A percentile compares a stretch with the other conserved stretches of the same genome.
Conservation (phyloP, 2,888 invertebrate genomes). For the Cotesia congregata region DNA sequence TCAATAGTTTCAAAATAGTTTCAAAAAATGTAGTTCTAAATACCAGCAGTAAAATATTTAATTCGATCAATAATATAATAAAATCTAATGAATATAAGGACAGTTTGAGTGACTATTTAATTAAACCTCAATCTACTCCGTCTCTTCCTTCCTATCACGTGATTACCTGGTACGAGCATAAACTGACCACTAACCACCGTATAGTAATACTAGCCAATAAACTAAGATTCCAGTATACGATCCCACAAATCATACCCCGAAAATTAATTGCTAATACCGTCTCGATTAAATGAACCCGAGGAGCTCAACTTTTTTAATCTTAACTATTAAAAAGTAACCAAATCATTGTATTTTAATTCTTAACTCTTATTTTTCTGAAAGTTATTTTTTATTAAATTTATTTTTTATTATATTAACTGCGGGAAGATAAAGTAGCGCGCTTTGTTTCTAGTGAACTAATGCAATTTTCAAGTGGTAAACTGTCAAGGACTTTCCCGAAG, state of each 20-base stretch:
- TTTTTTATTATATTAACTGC: not conserved
- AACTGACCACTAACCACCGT: not conserved
- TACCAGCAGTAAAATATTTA: too few species aligned
- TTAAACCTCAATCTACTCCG: not conserved
- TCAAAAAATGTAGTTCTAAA: too few species aligned
- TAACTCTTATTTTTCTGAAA: not conserved
- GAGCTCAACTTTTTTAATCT: too few species aligned
- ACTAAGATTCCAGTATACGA: not conserved
- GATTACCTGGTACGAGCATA: not conserved
- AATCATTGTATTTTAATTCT: not conserved
- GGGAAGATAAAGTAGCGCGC: not conserved
- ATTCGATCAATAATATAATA: not conserved
- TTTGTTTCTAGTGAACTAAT: constrained; percentile 30
- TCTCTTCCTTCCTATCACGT: not conserved
- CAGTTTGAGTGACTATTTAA: not conserved
- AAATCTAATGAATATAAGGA: not conserved
- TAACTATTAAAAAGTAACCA: too few species aligned
- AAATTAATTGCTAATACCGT: not conserved
- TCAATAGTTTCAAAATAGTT: too few species aligned
- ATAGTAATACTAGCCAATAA: not conserved
- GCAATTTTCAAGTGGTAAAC: constrained; percentile 36
- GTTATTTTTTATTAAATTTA: not conserved
- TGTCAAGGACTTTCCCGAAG: constrained; percentile 34
- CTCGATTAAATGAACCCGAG: too few species aligned
- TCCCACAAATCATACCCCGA: not conserved